Base-by-base conservation (phyloP, 92 coral and sea anemone genomes). In the Epizoanthus fatuus region DNA sequence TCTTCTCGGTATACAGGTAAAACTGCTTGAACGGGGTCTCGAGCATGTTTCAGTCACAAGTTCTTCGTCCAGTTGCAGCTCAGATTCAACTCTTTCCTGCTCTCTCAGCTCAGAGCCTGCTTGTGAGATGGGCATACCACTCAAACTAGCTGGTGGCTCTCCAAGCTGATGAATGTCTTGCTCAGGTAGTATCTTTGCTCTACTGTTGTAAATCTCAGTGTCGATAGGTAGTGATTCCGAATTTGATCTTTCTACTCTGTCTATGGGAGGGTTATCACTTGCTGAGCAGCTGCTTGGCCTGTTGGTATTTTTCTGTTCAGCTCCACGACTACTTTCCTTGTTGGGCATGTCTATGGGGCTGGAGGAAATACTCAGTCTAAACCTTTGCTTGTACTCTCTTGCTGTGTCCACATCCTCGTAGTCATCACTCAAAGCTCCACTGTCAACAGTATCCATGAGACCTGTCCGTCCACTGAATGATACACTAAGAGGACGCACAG, bases 361-460 rank as follows among this genome's bases (percentile, higher is more conserved):
- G 19, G 16, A n/a, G 44, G 82, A 42, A 13, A 56, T n/a, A 62
- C 57, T 58, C 32, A 77, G 63, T 22, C 82, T 69, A 62, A 77
- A 77, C 57, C 49, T 59, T 45, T 77, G 82, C 70, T 77, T 77
- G 12, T 77, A 77, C 35, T 77, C 82, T 44, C 82, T 60, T 15
- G 82, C 82, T 13, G 70, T 77, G 14, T 77, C 70, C 40, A 60
- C 82, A 77, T 77, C 82, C 35, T 77, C 82, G 39, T 77, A 77
- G 65, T 77, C 82, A 77, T 77, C 82, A 42, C 82, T 77, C 8
- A 77, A 22, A n/a, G 82, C 70, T 14, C 82, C 82, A 60, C 69
- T 8, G 40, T 60, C 65, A 59, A 60, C 42, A 19, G 39, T 40
- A 44, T 77, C 22, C 25, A 59, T 19, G 49, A 60, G 17, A 1